phyloP scores from a whole-genome alignment of 2,113 vertebrate genomes.

The Cyphomyrus plagiostoma region DNA sequence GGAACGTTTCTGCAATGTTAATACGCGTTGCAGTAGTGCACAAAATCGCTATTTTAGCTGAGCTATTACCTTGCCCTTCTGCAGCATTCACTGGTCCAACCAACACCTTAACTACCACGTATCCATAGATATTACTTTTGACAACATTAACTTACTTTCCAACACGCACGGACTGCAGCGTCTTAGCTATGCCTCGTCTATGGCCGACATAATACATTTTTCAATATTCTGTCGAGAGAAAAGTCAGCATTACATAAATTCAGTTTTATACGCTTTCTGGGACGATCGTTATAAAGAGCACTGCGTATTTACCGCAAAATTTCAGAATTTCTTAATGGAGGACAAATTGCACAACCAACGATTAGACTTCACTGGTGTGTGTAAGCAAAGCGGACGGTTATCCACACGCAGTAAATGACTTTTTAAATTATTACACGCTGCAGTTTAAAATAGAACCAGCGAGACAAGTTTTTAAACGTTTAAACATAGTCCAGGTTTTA shows the following conservation, averaged over 20 bases:
- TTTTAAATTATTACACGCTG: not conserved
- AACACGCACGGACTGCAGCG: not conserved
- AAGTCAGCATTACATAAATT: not conserved
- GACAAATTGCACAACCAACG: constrained; percentile 17
- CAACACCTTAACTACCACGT: not conserved
- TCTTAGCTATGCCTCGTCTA: not conserved
- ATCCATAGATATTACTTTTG: not conserved
- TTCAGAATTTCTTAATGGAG: not conserved
- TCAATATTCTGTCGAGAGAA: not conserved
- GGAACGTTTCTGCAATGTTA: constrained; percentile 20
- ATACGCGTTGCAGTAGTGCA: not conserved
- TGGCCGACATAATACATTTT: not conserved
- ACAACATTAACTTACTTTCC: constrained; percentile 1
- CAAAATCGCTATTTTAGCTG: not conserved
- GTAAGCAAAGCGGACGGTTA: constrained; percentile 20
- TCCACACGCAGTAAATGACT: constrained; percentile 6
- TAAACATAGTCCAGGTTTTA: not conserved
- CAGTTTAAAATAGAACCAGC: not conserved
- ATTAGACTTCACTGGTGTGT: constrained; percentile 10
- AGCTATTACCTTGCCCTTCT: not conserved
- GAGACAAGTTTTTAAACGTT: not conserved
- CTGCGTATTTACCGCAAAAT: not conserved
- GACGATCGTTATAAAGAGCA: not conserved
- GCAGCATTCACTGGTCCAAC: not conserved
- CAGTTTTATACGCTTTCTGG: not conserved